A percentile compares a stretch with the other conserved stretches of the same genome.
Conservation (phyloP, 2,797 vertebrate species). For the Otolemur crassicaudatus region DNA sequence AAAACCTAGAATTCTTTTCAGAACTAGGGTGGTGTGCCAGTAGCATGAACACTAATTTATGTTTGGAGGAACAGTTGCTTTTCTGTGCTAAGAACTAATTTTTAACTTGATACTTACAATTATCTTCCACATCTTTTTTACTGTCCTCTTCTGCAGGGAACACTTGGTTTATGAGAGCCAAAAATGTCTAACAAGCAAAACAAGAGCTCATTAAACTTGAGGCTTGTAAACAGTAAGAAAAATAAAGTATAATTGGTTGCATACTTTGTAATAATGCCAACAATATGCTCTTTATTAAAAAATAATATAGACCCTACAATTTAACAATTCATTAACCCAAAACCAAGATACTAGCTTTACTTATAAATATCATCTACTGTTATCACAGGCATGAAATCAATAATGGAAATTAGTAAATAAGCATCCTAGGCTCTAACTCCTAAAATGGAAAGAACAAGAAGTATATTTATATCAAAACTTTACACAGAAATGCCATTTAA, state of each 20-base stretch:
- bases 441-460: background rate
- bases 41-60: background rate
- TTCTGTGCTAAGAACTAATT: background rate
- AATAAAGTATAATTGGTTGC: conserved; percentile 1
- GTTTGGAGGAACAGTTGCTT: background rate
- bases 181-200: conserved; percentile 91
- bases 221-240: conserved; percentile 25
- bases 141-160: conserved; percentile 98
- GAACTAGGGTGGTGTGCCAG: background rate
- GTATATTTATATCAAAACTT: background rate
- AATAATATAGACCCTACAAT: background rate
- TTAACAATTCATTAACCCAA: conserved; percentile 29
- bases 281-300: background rate
- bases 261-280: background rate
- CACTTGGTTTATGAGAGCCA: conserved; percentile 95
- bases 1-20: background rate
- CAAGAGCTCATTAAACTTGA: conserved; percentile 62
- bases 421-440: background rate
- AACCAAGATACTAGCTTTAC: background rate
- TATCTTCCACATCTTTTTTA: conserved; percentile 97
- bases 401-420: conserved; percentile 16
- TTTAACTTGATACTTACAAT: conserved; percentile 91
- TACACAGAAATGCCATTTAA: conserved; percentile 57
- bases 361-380: background rate
- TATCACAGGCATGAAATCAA: conserved; percentile 4